Percentiles rank a stretch among this genome's conserved stretches.
Conservation (phyloP, 2,113 vertebrate species). For the Macheiramphus alcinus region DNA sequence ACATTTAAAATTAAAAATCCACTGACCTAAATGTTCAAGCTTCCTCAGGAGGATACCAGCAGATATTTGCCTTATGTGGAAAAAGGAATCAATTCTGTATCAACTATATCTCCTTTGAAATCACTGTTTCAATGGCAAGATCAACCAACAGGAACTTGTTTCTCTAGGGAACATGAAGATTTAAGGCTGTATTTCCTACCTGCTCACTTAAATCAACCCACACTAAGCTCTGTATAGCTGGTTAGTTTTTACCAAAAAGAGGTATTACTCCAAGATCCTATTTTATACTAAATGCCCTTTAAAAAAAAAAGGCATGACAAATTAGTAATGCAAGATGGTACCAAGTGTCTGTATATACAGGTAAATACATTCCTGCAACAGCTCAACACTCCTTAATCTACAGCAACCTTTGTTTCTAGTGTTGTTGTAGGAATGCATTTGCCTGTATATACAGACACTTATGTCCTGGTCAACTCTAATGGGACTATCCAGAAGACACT, state of each 20-base stretch:
- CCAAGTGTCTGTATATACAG: neutral
- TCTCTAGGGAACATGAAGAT: neutral
- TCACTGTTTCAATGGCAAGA: neutral
- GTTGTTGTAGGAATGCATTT: neutral
- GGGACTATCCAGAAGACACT: neutral
- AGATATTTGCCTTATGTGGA: neutral
- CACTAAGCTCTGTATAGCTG: fast-evolving
- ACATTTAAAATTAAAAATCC: neutral
- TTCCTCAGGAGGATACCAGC: neutral
- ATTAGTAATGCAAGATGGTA: neutral
- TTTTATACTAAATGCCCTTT: neutral
- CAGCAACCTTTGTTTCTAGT: neutral
- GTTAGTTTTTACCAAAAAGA: neutral
- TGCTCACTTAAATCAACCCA: neutral
- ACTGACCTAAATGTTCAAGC: neutral
- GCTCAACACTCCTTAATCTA: too few species aligned
- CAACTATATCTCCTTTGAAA: neutral
- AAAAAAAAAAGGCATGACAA: neutral
- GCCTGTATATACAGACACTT: neutral
- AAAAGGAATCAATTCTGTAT: neutral
- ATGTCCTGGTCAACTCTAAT: fast-evolving
- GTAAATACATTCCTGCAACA: neutral
- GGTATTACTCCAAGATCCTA: neutral
- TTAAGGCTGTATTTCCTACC: neutral
- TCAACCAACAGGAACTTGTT: neutral